phyloP scores from a whole-genome alignment of 2,113 vertebrate species.

The Helogale parvula region DNA sequence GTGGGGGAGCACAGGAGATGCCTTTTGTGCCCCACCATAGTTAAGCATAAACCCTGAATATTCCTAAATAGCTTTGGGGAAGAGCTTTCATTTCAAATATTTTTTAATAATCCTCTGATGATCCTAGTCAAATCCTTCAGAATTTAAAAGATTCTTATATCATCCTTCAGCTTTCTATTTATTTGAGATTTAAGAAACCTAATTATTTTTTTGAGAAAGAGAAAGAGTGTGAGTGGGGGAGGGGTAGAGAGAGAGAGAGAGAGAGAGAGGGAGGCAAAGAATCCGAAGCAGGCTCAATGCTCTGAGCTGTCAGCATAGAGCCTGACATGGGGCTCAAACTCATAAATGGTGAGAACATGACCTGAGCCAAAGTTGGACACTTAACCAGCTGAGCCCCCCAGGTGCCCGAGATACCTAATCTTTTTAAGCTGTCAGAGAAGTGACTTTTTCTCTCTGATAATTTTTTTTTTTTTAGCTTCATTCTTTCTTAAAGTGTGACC shows the following conservation, averaged over 20 bases:
- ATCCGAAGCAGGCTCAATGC: no score
- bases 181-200: slow-evolving; percentile 40
- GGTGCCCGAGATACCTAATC: not conserved
- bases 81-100: slow-evolving; percentile 21
- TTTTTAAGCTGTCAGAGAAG: slow-evolving; percentile 41
- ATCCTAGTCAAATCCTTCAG: not conserved
- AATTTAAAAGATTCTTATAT: not conserved
- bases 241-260: no score
- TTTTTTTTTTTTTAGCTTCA: slow-evolving; percentile 7
- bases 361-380: no score
- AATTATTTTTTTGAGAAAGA: not conserved
- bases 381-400: no score
- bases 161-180: slow-evolving; percentile 16
- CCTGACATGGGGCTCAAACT: no score
- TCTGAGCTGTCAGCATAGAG: no score
- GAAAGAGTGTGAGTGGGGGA: no score
- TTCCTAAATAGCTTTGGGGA: not conserved
- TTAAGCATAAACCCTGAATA: not conserved
- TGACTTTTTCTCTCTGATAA: not conserved
- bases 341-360: no score
- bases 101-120: slow-evolving; percentile 14
- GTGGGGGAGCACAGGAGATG: not conserved
- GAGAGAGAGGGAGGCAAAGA: no score
- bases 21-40: not conserved
- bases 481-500: not conserved